Base-by-base conservation (phyloP, 2,113 vertebrate species). In the Solea senegalensis region DNA sequence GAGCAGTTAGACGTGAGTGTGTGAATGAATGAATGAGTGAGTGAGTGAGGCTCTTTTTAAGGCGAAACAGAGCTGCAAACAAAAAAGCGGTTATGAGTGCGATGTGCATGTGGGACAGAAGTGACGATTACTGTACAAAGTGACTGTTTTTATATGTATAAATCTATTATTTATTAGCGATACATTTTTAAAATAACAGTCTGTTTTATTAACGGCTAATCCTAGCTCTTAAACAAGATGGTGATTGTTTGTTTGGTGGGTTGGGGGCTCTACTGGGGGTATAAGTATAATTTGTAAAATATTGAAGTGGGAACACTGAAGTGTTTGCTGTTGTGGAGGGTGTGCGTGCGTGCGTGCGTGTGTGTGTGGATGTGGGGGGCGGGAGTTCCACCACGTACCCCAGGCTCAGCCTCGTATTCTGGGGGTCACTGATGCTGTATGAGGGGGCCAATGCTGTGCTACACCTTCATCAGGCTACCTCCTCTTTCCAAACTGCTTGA, bases 121-220 rank as follows among this genome's bases (percentile, higher is more conserved):
- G 21, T 61, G 71, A 64, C 72, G 63, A 84, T 82, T 81, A 90
- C 73, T 89, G 89, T 91, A 86, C 67, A 76, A 77, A 86, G 67
- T 75, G 85, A 85, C 63, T 76, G 83, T 59, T 89, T 90, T 91
- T 89, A 86, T 87, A 90, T 87, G 83, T 92, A 88, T 71, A 90
- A 88, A 88, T 69, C 55, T 83, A 84, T 90, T 93, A 94, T 94
- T 94, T 94, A 93, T 94, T 93, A 92, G 91, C 46, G 44, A 87
- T 72, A 72, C 55, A 53, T 81, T 90, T 86, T 61, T 5, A 56
- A 88, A 21, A 84, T 83, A 88, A 91, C 86, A 53, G 54, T 84
- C 85, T 84, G 68, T 89, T 89, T 21, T 68, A 61, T 86, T 53
- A 78, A 68, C 43, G 54, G 51, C 64, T 88, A 65, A 85, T 84